Evolutionary conservation across 1,140 invertebrate genomes (phyloP).

Genomic region (Lepidurus couesii): DNA sequence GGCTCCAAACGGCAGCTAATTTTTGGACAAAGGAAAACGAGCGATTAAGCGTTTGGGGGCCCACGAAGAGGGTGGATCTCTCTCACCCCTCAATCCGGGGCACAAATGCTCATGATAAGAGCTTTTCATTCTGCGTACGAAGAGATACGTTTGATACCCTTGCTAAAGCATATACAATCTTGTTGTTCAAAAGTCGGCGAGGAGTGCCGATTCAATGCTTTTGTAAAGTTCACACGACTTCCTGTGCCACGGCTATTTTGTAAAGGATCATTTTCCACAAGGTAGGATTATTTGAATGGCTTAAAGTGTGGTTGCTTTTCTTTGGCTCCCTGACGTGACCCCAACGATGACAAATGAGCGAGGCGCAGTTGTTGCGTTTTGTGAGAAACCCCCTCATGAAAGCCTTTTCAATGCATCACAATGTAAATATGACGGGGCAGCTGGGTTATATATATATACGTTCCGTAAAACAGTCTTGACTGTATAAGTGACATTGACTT

Average conservation of each 20-base stretch:
- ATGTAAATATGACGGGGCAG: conserved; percentile 13
- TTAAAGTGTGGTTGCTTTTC: background rate
- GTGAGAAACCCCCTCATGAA: background rate
- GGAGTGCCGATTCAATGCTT: conserved; percentile 13
- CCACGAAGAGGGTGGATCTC: background rate
- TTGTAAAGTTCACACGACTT: conserved; percentile 19
- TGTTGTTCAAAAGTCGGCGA: conserved; percentile 12
- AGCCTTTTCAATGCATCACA: conserved; percentile 19
- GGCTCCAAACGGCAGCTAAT: conserved; percentile 4
- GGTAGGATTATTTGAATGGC: conserved; percentile 22
- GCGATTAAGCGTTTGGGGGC: background rate
- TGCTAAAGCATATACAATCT: background rate
- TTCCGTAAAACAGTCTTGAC: too few species aligned
- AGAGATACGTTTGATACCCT: background rate
- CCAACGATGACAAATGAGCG: conserved; percentile 17
- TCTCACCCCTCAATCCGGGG: background rate
- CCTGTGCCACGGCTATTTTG: background rate
- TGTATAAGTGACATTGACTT: background rate
- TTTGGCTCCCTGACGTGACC: background rate
- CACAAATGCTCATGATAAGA: conserved; percentile 13
- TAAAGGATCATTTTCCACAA: conserved; percentile 10
- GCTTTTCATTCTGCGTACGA: conserved; percentile 10
- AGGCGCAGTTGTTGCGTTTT: conserved; percentile 21
- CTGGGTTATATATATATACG: background rate
- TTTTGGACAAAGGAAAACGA: conserved; percentile 9